Base-by-base conservation (phyloP, 1,140 invertebrate species). In the Panagrolaimus sp. region DNA sequence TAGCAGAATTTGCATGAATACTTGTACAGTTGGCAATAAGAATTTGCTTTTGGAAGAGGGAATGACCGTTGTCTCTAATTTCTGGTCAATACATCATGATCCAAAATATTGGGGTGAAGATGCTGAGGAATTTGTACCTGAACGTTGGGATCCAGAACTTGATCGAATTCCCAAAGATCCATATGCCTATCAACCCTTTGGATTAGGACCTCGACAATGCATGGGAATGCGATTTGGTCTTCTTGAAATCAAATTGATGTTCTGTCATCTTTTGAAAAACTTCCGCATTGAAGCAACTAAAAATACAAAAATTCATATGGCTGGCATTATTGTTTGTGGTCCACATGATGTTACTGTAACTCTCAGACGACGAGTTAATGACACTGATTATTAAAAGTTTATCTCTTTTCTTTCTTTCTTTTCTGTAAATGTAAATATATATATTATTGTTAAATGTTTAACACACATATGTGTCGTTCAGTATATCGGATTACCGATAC, bases 161-260 rank as follows among this genome's bases (percentile, higher is more conserved):
- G 63, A 65, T 44, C 24, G 63, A 1, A 65, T 65, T n/a, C 66
- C 66, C 79, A 66, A 76, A 79, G 58, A 83, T 43, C 79, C 80
- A 0, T 82, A 76, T 32, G 68, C 71, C 2, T 86, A 76, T 64
- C 28, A 83, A 8, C 84, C 85, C 0, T 86, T 85, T 67, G 85
- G 85, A 1, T 80, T 80, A 12, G 85, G 85, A 15, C 85, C 85
- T 4, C 71, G 85, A 55, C 82, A 81, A 46, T 86, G 85, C 74
- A 83, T 85, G 4, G 85, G 85, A 10, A 78, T 84, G 43, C 74
- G 84, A n/a, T 81, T 85, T 45, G 84, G 84, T 17, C 69, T 83
- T 45, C 65, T 84, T 47, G 83, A 84, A 73, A 76, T 80, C 12
- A 85, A 85, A 76, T 75, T 84, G 72, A 75, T 77, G 17, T 26